These are phyloP conservation scores for Jaculus jaculus DNA, from an alignment of 2,113 vertebrate species.

Conservation along the genomic window DNA sequence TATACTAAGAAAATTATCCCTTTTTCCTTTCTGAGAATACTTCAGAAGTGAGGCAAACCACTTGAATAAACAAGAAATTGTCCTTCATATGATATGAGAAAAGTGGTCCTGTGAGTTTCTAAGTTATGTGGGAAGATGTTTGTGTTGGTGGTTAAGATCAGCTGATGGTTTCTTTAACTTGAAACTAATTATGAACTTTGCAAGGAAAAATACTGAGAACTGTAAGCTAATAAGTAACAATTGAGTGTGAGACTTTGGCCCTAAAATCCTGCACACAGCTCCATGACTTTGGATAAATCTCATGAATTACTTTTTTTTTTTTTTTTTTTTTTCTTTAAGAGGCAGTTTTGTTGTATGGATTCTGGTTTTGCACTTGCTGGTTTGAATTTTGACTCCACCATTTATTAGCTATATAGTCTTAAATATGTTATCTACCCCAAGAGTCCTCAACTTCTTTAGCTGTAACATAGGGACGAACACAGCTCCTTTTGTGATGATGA, in stretches of 20 bases:
- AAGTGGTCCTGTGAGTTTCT: neutral
- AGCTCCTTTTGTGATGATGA: neutral
- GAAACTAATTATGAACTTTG: neutral
- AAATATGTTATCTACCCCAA: neutral
- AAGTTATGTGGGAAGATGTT: neutral
- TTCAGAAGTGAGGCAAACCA: neutral
- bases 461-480: neutral
- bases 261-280: neutral
- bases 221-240: neutral
- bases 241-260: neutral
- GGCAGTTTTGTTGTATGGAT: neutral
- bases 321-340: neutral
- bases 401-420: neutral
- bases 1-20: neutral
- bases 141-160: neutral
- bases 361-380: neutral
- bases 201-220: neutral
- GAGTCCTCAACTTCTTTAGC: neutral
- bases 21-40: neutral
- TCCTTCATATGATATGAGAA: neutral
- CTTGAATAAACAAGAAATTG: slow-evolving; percentile 3
- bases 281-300: neutral
- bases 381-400: neutral
- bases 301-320: neutral
- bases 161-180: neutral